Evolutionary conservation across 2,797 vertebrate genomes (phyloP), one percentile per base, ranked within the genome.

Genomic region (Aldrovandia affinis): DNA sequence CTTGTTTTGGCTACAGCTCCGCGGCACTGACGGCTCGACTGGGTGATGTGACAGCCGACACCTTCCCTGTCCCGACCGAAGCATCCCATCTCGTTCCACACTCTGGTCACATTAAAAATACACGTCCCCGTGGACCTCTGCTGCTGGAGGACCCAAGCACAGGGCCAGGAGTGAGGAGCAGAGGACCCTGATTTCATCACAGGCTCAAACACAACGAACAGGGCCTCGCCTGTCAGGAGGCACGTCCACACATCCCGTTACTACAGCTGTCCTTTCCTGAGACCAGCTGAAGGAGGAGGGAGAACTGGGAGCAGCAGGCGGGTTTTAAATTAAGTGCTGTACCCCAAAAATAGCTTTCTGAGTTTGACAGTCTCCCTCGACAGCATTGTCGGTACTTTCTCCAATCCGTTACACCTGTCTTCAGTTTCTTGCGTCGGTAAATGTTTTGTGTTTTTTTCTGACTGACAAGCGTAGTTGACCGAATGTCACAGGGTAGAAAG

Each of bases 91-190:
- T 10, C 20, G 33, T 83, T 86, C 78, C 85, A 86, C 73, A 82
- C 83, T 86, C 88, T 15, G 30, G 52, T n/a, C 50, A 82, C 89
- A 91, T 92, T 90, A 89, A 94, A 92, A 86, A 90, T 90, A 87
- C 84, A 90, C 86, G 84, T 89, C 91, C 90, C 86, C 10, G 89
- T 91, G 85, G 1, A 33, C 85, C 84, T 88, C 81, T 12, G 82
- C 57, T 81, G 80, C 85, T 25, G 83, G 85, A 81, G 83, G 85
- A 83, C 65, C 83, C 81, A 83, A 83, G 84, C 61, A 68, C 80
- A 33, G 52, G 1, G 57, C 85, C 84, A 85, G 90, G 92, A 91
- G 93, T 94, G 92, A 92, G 85, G 89, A 88, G 33, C 6, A 3
- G 84, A 85, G 85, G 75, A 80, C 82, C 89, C 85, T 88, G 88